Base-by-base conservation (phyloP, 2,113 vertebrate species). In the Psittacula cyanocephala region DNA sequence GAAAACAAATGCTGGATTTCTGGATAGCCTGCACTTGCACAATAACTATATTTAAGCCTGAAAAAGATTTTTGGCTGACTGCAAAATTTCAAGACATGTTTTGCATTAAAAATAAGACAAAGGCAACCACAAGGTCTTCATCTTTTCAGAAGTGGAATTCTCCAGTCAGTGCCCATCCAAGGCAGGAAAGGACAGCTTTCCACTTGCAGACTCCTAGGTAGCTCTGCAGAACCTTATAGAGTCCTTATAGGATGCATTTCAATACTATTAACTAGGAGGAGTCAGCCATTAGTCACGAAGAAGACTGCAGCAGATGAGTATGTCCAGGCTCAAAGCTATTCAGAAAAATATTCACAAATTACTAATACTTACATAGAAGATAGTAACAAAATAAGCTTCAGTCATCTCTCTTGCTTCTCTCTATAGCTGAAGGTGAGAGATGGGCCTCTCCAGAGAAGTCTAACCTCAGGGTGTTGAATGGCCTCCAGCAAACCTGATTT, bases 1-100 rank as follows among this genome's bases (percentile, higher is more conserved):
- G 78, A 95, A 95, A 95, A 94, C 28, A 92, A 94, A 89, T 28
- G 70, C 53, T 94, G 91, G 59, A 52, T 89, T 91, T 93, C 41
- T 0, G 0, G 91, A 59, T 28, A 91, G 70, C 77, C 78, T 79
- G 77, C 37, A 64, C 50, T 86, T 71, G 19, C 46, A 89, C 81
- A 87, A 81, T 71, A 47, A 84, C 88, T 91, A 29, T 86, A 82
- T 67, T 94, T 94, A 91, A 96, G 53, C 44, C 63, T 74, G 49
- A 46, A 65, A 91, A 81, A 82, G 62, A 62, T 70, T 85, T 92
- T 72, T 85, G 74, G 74, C 84, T 65, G 86, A 85, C 74, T 91
- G 77, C 52, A 85, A 91, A 92, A 89, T 80, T 72, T 89, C 25
- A 79, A 91, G 82, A 79, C 77, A 53, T 10, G 62, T 81, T 94